Evolutionary conservation across 2,797 vertebrate species (phyloP), one percentile per base, ranked within the genome.

Genomic region (Hypotaenidia philippensis): DNA sequence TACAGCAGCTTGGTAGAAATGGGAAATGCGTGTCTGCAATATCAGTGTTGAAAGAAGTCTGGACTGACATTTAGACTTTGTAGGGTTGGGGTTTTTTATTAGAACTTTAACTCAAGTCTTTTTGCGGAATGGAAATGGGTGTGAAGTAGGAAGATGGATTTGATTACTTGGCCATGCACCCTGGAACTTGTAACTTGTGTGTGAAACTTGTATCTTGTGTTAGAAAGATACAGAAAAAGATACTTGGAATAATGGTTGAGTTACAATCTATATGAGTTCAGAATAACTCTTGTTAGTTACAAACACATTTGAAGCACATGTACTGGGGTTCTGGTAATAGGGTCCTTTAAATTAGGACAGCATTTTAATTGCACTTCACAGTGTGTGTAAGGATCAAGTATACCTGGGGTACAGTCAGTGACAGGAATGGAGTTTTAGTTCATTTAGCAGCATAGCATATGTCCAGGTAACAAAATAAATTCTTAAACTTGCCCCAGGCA

Each of bases 361-460:
- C 40, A 16, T 71, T 96, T 85, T 88, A 83, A 65, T 70, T 55
- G 31, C 40, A 40, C 69, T 94, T 93, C 27, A 50, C 41, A 63
- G 56, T 52, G 32, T 4, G 2, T 60, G 10, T 92, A 74, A 93
- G 85, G 70, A 66, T 93, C 86, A 90, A 84, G 57, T 49, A 60
- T 60, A 91, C 59, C 32, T 76, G 50, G 36, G 75, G 36, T 56
- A 45, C 23, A 82, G 56, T 88, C 69, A 74, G 65, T 93, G 76
- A 65, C 70, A 76, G 9, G 87, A 90, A 84, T 68, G 70, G 80
- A 70, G 52, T 91, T 95, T 93, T 83, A 93, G 77, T 72, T 95
- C 41, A 64, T 69, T 83, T 90, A 87, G 26, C n/a, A 66, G 36
- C 69, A 26, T 53, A 76, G 40, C 52, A 53, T 29, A 16, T 83